Evolutionary conservation across 2,888 invertebrate genomes (phyloP).

Genomic region (Lagria hirta): DNA sequence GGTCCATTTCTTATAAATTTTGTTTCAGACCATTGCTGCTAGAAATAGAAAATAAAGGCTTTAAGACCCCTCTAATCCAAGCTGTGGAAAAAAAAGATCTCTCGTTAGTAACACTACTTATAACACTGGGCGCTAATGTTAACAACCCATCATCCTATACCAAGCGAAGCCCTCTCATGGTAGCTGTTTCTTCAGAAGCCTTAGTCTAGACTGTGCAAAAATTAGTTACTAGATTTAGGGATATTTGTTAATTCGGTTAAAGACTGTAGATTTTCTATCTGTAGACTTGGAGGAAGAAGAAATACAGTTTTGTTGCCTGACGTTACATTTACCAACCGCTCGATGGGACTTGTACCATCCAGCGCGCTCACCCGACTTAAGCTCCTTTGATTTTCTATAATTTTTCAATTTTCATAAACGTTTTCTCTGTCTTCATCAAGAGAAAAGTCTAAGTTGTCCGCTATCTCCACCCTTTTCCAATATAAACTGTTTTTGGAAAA

Average conservation of each 20-base stretch:
- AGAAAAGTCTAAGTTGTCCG: too few species aligned
- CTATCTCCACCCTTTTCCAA: constrained; percentile 1
- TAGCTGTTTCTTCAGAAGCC: constrained; percentile 53
- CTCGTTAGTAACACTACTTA: constrained; percentile 53
- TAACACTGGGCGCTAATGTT: constrained; percentile 56
- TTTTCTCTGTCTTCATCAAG: too few species aligned
- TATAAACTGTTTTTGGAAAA: constrained; percentile 1
- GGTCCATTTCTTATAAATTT: not conserved
- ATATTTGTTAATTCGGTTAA: too few species aligned
- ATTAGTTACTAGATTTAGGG: constrained; percentile 7
- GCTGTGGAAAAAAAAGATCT: constrained; percentile 56
- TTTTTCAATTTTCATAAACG: too few species aligned
- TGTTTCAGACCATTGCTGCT: constrained; percentile 53
- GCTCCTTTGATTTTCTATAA: too few species aligned
- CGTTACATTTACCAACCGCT: too few species aligned
- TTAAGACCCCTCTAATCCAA: constrained; percentile 59
- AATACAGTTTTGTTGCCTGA: too few species aligned
- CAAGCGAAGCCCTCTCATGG: constrained; percentile 57
- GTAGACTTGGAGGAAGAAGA: too few species aligned
- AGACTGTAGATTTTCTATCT: too few species aligned
- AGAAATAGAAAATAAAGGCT: constrained; percentile 55
- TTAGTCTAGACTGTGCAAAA: constrained; percentile 23
- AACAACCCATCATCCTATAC: constrained; percentile 50
- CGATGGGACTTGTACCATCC: too few species aligned
- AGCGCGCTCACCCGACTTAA: too few species aligned